Base-by-base conservation (phyloP, 2,888 invertebrate genomes). In the Cantharis nigra region DNA sequence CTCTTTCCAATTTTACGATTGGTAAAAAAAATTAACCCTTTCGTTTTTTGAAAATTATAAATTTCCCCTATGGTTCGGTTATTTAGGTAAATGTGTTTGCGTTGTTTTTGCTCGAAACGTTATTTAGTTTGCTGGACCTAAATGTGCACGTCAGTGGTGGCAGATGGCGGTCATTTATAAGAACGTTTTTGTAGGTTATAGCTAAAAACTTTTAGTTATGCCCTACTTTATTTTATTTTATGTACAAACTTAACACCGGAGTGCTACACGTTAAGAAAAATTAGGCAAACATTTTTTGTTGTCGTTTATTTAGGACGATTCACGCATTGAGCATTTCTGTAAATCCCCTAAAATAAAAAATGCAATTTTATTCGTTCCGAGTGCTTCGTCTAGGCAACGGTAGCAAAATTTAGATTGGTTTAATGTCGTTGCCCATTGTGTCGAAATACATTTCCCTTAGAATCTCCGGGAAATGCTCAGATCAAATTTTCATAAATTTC, bases 141-240 rank as follows among this genome's bases (percentile, higher is more conserved):
- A 78, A 78, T 78, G 78, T 71, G 78, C 72, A 78, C 78, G 74
- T 78, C 78, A 76, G 73, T 71, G 76, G 74, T 74, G 73, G 75
- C 78, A 76, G 78, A 78, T 78, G 78, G 72, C 71, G 72, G 78
- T 72, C 78, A 78, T 78, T 78, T 78, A 78, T 78, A 76, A 75
- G 71, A 72, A 71, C 73, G 75, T 78, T 78, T 78, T 78, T 78
- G 75, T 69, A 63, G 67, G 77, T 63, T 30, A 70, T 73, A 73
- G 71, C 74, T 72, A 69, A 69, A 72, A 75, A 78, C 70, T 78
- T 78, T 67, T 78, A 63, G 71, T 69, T 78, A 69, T 72, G 70
- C 75, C 72, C 75, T 69, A 62, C 72, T 75, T 78, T 72, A 69
- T 69, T 69, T 49, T 65, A 11, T 72, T 62, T 74, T 77, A 71